A percentile compares a stretch with the other conserved stretches of the same genome.
Conservation (phyloP, 1,140 invertebrate species). For the Dryas iulia region DNA sequence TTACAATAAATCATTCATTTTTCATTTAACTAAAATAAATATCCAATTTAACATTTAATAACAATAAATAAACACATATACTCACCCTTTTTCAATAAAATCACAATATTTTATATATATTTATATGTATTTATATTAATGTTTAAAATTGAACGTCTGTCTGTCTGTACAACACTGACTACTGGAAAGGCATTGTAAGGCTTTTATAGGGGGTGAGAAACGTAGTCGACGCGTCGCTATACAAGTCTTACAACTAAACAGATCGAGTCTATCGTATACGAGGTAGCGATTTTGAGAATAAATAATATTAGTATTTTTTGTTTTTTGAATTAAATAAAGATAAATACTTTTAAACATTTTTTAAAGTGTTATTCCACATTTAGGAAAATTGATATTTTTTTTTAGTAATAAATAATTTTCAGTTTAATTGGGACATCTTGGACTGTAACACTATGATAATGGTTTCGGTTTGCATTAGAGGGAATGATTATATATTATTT, state of each 20-base stretch:
- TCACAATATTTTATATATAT: background rate
- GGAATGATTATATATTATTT: too few relatives aligned
- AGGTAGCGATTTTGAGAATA: constrained; percentile 28
- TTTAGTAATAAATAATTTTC: too few relatives aligned
- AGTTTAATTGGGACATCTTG: too few relatives aligned
- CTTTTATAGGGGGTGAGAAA: constrained; percentile 50
- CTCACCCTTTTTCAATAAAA: background rate
- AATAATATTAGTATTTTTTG: background rate
- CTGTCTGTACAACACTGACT: constrained; percentile 39
- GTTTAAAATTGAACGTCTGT: constrained; percentile 19
- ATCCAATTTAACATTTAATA: too few relatives aligned
- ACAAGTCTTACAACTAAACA: constrained; percentile 20
- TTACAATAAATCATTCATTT: too few relatives aligned
- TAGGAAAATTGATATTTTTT: too few relatives aligned
- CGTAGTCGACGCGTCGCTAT: constrained; percentile 37
- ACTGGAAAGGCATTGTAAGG: constrained; percentile 28
- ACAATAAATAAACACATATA: background rate
- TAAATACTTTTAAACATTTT: too few relatives aligned
- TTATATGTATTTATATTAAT: constrained; percentile 7
- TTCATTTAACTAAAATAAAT: too few relatives aligned
- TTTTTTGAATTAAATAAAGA: background rate
- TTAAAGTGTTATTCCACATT: too few relatives aligned
- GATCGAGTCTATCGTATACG: constrained; percentile 19
- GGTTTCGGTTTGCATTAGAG: too few relatives aligned
- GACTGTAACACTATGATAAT: too few relatives aligned